Percentiles rank a stretch among this genome's conserved stretches.
phyloP scores from a whole-genome alignment of 2,888 invertebrate genomes.

The Idaea straminata region DNA sequence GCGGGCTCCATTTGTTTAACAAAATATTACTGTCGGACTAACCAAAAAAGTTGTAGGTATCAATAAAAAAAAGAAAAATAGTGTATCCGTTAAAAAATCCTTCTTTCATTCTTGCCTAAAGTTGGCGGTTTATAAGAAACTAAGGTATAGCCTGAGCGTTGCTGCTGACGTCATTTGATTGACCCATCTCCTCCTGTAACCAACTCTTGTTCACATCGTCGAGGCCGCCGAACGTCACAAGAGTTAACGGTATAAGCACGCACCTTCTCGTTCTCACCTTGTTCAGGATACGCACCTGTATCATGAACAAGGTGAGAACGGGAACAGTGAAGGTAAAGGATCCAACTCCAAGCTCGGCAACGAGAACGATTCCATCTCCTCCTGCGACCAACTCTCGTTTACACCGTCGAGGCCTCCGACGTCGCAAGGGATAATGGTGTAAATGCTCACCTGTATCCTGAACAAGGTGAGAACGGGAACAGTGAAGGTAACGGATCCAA shows the following conservation, averaged over 20 bases:
- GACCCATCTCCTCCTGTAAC: conserved; percentile 87
- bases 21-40: too few relatives aligned
- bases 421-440: conserved; percentile 47
- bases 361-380: conserved; percentile 92
- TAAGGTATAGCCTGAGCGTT: too few relatives aligned
- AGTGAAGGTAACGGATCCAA: conserved; percentile 92
- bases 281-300: too few relatives aligned
- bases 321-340: conserved; percentile 91
- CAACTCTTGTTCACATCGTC: conserved; percentile 70
- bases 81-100: too few relatives aligned
- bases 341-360: conserved; percentile 92
- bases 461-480: conserved; percentile 92
- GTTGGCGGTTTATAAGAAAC: too few relatives aligned
- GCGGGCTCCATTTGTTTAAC: too few relatives aligned
- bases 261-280: too few relatives aligned
- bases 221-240: conserved; percentile 52
- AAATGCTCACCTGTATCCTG: conserved; percentile 85
- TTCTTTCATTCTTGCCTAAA: too few relatives aligned
- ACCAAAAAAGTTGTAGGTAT: too few relatives aligned
- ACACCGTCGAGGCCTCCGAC: conserved; percentile 51
- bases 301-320: conserved; percentile 90
- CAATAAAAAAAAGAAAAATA: too few relatives aligned
- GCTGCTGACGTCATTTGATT: too few relatives aligned
- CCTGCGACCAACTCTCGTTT: conserved; percentile 80
- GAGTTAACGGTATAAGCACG: conserved; percentile 58